A percentile compares a stretch with the other conserved stretches of the same genome.
phyloP scores from a whole-genome alignment of 1,140 invertebrate genomes.

The Drosophila cardini region DNA sequence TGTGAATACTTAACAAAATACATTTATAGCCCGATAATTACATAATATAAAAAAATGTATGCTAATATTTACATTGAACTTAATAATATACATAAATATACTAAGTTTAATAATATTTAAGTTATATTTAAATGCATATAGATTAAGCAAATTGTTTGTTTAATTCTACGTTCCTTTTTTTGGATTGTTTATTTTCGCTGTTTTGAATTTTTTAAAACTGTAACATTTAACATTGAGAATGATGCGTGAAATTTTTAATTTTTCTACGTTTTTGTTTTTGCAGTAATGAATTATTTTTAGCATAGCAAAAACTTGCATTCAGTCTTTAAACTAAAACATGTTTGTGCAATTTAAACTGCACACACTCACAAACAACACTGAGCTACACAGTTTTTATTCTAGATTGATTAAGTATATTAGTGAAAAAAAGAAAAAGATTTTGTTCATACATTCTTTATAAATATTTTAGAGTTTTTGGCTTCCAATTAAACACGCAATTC shows the following conservation, averaged over 20 bases:
- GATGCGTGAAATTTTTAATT: constrained; percentile 20
- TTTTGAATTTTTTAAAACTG: constrained; percentile 18
- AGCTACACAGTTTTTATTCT: constrained; percentile 8
- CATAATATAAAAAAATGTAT: constrained; percentile 51
- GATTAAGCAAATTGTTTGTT: constrained; percentile 52
- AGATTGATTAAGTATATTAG: constrained; percentile 29
- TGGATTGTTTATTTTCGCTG: constrained; percentile 26
- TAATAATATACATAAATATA: constrained; percentile 36
- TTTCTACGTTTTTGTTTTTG: constrained; percentile 4
- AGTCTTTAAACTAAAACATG: constrained; percentile 70
- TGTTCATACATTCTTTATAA: background rate
- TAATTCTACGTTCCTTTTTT: constrained; percentile 37
- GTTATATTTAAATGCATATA: constrained; percentile 54
- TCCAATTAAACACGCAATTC: constrained; percentile 42
- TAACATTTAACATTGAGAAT: constrained; percentile 42
- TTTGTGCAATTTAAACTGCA: background rate
- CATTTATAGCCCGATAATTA: constrained; percentile 43
- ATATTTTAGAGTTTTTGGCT: constrained; percentile 36
- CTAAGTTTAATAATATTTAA: constrained; percentile 11
- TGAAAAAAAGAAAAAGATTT: background rate
- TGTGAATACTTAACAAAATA: constrained; percentile 23
- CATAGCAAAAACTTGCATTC: constrained; percentile 44
- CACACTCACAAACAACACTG: constrained; percentile 11
- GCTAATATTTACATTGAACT: constrained; percentile 70
- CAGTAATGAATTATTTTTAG: background rate